Percentiles rank a stretch among this genome's conserved stretches.
Conservation (phyloP, 2,797 vertebrate genomes). For the Pseudochirops cupreus region DNA sequence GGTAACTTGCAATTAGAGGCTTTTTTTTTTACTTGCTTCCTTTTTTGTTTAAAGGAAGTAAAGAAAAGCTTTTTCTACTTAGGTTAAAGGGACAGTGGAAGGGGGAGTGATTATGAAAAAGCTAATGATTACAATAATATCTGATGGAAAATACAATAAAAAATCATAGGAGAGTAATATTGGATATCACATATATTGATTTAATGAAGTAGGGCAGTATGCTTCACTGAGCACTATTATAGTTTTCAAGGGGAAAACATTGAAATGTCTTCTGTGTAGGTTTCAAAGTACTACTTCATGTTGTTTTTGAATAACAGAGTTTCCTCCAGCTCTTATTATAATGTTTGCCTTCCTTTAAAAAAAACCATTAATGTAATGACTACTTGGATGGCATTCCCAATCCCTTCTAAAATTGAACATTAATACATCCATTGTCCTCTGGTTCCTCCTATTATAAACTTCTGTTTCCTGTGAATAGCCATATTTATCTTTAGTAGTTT, state of each 20-base stretch:
- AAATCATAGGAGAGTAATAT: neutral
- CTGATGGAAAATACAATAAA: neutral
- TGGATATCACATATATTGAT: neutral
- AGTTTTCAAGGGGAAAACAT: neutral
- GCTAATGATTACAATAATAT: neutral
- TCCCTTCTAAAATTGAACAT: slow-evolving; percentile 2
- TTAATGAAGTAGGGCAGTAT: neutral
- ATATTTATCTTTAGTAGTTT: slow-evolving; percentile 30
- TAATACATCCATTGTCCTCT: slow-evolving; percentile 40
- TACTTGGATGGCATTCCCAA: neutral
- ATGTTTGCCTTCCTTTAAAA: neutral
- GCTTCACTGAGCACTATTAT: neutral
- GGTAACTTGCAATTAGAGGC: neutral
- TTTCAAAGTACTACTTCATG: neutral
- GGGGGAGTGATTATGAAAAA: neutral
- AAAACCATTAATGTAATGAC: rapidly evolving
- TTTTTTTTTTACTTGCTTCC: neutral
- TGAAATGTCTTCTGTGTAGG: neutral
- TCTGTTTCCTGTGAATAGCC: slow-evolving; percentile 66
- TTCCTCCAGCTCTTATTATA: slow-evolving; percentile 43
- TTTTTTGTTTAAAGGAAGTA: neutral
- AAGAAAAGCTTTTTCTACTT: neutral
- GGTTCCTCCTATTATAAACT: slow-evolving; percentile 13
- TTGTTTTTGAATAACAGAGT: neutral
- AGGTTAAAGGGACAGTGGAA: neutral